A percentile compares a stretch with the other conserved stretches of the same genome.
Evolutionary conservation across 2,113 vertebrate genomes (phyloP).

Genomic region (Syrrhaptes paradoxus): DNA sequence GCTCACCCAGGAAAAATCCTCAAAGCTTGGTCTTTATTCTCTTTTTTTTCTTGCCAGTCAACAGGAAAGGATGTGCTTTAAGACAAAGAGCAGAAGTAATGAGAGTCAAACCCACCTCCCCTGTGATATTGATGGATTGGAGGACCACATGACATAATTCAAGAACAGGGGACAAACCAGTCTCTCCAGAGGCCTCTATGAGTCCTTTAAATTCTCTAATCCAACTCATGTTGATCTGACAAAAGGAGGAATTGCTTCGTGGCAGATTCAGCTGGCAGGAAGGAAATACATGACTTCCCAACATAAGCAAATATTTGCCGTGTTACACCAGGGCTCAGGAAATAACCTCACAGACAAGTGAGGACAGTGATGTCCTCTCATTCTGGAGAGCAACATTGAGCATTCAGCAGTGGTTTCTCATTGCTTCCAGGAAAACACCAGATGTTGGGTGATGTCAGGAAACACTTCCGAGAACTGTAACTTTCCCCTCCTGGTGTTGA

Average conservation of each 20-base stretch:
- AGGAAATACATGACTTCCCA: background rate
- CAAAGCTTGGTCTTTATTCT: background rate
- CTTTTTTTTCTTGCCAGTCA: background rate
- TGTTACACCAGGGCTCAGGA: background rate
- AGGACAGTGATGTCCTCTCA: background rate
- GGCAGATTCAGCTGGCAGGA: background rate
- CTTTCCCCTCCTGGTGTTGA: background rate
- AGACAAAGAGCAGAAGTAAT: background rate
- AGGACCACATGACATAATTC: background rate
- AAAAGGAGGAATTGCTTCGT: background rate
- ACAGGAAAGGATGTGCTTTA: background rate
- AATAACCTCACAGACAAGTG: background rate
- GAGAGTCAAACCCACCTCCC: background rate
- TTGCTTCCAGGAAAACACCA: background rate
- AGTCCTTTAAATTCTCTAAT: background rate
- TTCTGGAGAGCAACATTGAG: background rate
- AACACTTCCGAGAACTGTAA: background rate
- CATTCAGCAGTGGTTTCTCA: accelerated
- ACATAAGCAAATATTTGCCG: background rate
- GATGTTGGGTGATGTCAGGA: background rate
- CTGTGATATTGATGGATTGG: too few species aligned
- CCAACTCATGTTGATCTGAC: background rate
- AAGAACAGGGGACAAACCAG: background rate
- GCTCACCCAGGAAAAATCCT: background rate
- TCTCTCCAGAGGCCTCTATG: background rate